These are phyloP conservation scores for Hemicordylus capensis DNA, from an alignment of 2,113 vertebrate species.

Conservation along the genomic window DNA sequence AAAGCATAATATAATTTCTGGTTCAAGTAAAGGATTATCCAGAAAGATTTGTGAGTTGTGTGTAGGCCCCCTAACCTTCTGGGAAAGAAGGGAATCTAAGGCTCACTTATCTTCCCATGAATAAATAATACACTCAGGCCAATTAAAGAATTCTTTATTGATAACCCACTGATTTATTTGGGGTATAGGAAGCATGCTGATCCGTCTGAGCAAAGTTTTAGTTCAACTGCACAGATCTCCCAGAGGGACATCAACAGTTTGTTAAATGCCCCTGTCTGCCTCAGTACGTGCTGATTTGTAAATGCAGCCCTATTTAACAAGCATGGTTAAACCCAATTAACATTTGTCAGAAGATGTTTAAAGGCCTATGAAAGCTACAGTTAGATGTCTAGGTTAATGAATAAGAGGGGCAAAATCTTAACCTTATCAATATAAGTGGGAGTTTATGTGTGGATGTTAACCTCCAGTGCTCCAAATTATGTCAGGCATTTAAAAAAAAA, in stretches of 20 bases:
- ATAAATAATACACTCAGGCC: slow-evolving; percentile 54
- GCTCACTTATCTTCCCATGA: slow-evolving; percentile 52
- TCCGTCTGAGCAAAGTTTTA: slow-evolving; percentile 22
- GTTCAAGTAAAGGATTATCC: slow-evolving; percentile 62
- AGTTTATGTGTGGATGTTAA: background rate
- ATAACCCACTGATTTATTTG: slow-evolving; percentile 59
- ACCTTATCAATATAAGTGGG: background rate
- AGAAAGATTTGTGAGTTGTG: slow-evolving; percentile 68
- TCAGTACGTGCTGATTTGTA: background rate
- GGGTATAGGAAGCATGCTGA: background rate
- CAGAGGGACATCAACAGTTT: slow-evolving; percentile 24
- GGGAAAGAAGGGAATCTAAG: slow-evolving; percentile 53
- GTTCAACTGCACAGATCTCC: slow-evolving; percentile 20
- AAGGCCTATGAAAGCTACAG: background rate
- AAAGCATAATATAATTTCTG: slow-evolving; percentile 65
- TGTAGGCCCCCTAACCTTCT: slow-evolving; percentile 54
- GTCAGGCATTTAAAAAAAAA: background rate
- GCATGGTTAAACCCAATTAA: background rate
- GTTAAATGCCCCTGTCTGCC: slow-evolving; percentile 13
- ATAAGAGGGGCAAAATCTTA: background rate
- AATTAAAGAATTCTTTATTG: slow-evolving; percentile 62
- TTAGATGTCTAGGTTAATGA: slow-evolving; percentile 3
- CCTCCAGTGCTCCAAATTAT: slow-evolving; percentile 1
- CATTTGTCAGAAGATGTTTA: background rate
- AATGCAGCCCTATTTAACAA: background rate